These are phyloP conservation scores for Heliconius erato DNA, from an alignment of 2,888 invertebrate genomes.

Conservation along the genomic window DNA sequence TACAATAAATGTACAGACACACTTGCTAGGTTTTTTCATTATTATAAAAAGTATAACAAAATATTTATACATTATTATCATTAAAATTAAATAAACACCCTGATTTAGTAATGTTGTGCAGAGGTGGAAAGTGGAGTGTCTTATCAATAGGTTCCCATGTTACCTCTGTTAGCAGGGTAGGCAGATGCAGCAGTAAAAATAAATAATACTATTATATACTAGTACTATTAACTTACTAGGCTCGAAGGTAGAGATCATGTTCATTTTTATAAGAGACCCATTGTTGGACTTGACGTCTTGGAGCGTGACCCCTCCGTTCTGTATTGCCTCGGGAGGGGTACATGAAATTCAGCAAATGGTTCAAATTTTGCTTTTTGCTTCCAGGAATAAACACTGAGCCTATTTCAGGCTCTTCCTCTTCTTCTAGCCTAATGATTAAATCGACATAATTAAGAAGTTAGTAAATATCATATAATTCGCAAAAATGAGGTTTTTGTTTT, in stretches of 20 bases:
- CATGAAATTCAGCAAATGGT: slow-evolving; percentile 97
- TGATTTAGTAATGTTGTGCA: no score
- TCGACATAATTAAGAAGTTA: background rate
- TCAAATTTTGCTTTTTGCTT: slow-evolving; percentile 96
- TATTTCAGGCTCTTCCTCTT: slow-evolving; percentile 88
- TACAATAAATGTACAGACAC: no score
- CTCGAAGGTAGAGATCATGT: slow-evolving; percentile 97
- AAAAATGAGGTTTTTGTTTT: background rate
- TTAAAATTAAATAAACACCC: no score
- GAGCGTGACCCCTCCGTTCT: slow-evolving; percentile 67
- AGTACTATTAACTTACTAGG: slow-evolving; percentile 88
- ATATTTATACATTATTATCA: no score
- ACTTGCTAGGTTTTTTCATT: no score
- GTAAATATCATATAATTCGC: background rate
- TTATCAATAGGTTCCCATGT: no score
- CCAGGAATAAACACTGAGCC: slow-evolving; percentile 94
- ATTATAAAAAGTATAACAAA: no score
- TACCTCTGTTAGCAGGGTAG: no score
- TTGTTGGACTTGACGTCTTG: slow-evolving; percentile 67
- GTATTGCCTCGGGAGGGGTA: slow-evolving; percentile 88
- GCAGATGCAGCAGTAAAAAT: no score
- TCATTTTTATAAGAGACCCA: slow-evolving; percentile 89
- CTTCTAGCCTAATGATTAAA: slow-evolving; percentile 76
- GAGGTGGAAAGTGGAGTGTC: no score
- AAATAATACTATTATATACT: background rate